A percentile compares a stretch with the other conserved stretches of the same genome.
These are phyloP conservation scores for Neopipo cinnamomea DNA, from an alignment of 2,113 vertebrate species.

Conservation along the genomic window DNA sequence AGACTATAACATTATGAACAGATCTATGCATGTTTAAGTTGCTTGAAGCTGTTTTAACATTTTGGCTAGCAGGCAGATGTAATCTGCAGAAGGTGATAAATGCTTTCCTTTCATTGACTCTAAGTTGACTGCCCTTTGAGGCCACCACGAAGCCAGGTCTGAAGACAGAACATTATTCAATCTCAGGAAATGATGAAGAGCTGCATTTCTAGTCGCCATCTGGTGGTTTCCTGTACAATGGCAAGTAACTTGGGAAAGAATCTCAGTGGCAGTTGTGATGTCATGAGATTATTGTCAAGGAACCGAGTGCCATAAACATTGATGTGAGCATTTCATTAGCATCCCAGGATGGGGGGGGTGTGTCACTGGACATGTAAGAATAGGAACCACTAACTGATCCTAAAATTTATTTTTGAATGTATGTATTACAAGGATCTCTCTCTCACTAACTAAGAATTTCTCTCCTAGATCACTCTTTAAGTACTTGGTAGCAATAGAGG, in stretches of 20 bases:
- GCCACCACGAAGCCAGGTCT: neutral
- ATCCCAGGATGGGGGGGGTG: neutral
- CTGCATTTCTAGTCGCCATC: conserved; percentile 44
- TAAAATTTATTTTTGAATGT: neutral
- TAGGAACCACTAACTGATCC: neutral
- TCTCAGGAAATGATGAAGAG: neutral
- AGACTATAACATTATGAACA: neutral
- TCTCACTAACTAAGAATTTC: neutral
- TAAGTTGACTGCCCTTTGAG: conserved; percentile 30
- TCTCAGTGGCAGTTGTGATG: neutral
- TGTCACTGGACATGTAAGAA: neutral
- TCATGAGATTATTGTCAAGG: neutral
- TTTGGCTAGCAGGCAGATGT: conserved; percentile 11
- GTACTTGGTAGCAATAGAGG: neutral
- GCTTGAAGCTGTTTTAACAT: neutral
- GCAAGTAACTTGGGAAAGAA: neutral
- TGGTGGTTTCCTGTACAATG: conserved; percentile 24
- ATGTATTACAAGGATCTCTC: neutral
- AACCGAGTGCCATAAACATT: neutral
- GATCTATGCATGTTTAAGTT: neutral
- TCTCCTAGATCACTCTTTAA: neutral
- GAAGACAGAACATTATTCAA: neutral
- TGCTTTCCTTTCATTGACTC: conserved; percentile 1
- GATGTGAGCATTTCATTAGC: neutral
- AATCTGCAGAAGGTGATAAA: conserved; percentile 38